These are phyloP conservation scores for Drosophila austrosaltans DNA, from an alignment of 2,888 invertebrate genomes.

Conservation along the genomic window DNA sequence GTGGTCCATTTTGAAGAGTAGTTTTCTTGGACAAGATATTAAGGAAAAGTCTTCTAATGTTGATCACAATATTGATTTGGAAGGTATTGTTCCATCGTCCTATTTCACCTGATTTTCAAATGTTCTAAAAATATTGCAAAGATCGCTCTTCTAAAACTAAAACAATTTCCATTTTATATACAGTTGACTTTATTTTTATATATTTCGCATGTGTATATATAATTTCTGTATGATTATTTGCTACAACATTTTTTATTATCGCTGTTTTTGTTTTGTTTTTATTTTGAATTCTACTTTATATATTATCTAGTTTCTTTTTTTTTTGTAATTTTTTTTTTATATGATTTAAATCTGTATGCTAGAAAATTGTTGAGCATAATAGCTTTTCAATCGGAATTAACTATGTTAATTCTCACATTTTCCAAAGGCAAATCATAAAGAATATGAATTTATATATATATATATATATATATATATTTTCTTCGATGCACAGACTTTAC, in stretches of 20 bases:
- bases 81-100: too few species aligned
- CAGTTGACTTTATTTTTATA: slow-evolving; percentile 73
- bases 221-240: slow-evolving; percentile 42
- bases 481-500: slow-evolving; percentile 60
- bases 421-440: slow-evolving; percentile 75
- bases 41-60: too few species aligned
- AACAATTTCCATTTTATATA: slow-evolving; percentile 54
- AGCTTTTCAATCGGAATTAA: slow-evolving; percentile 66
- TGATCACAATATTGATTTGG: too few species aligned
- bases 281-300: slow-evolving; percentile 41
- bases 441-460: slow-evolving; percentile 33
- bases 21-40: background rate
- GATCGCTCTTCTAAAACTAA: too few species aligned
- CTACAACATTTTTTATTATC: slow-evolving; percentile 53
- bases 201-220: slow-evolving; percentile 40
- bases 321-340: slow-evolving; percentile 32
- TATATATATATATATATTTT: slow-evolving; percentile 15
- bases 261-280: slow-evolving; percentile 5
- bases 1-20: too few species aligned
- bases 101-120: too few species aligned
- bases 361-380: slow-evolving; percentile 76
- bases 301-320: slow-evolving; percentile 41
- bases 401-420: slow-evolving; percentile 70
- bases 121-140: too few species aligned
- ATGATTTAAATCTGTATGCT: slow-evolving; percentile 39